Conservation (phyloP, 1,140 invertebrate genomes). For the Phymorhynchus buccinoides region DNA sequence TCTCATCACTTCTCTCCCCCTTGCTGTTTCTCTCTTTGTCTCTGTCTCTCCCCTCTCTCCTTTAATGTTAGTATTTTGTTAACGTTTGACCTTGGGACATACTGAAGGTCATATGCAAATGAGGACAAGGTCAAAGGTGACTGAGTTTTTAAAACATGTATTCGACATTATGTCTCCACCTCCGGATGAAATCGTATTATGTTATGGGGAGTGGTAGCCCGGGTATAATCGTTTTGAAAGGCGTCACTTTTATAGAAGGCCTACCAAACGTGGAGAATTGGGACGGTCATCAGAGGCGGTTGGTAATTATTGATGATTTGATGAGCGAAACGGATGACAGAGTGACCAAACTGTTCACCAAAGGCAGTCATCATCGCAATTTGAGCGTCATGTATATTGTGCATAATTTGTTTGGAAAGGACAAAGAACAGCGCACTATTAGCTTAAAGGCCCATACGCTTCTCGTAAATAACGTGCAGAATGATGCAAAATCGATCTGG, state of each 20-base stretch:
- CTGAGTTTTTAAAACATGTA: not conserved
- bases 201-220: conserved; percentile 43
- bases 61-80: too few species aligned
- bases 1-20: too few species aligned
- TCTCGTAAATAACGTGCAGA: too few species aligned
- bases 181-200: conserved; percentile 30
- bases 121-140: too few species aligned
- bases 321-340: conserved; percentile 14
- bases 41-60: too few species aligned
- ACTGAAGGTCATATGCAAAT: too few species aligned
- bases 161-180: not conserved
- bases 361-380: conserved; percentile 41
- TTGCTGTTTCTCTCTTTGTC: too few species aligned
- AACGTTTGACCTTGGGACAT: too few species aligned
- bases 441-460: too few species aligned
- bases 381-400: conserved; percentile 45
- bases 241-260: conserved; percentile 28
- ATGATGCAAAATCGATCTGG: too few species aligned
- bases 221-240: not conserved
- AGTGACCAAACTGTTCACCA: conserved; percentile 43
- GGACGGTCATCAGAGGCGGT: not conserved
- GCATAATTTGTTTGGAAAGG: conserved; percentile 46
- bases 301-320: conserved; percentile 38
- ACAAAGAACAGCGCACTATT: conserved; percentile 48
- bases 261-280: not conserved